phyloP scores from a whole-genome alignment of 1,140 invertebrate genomes.

The Bradysia coprophila region DNA sequence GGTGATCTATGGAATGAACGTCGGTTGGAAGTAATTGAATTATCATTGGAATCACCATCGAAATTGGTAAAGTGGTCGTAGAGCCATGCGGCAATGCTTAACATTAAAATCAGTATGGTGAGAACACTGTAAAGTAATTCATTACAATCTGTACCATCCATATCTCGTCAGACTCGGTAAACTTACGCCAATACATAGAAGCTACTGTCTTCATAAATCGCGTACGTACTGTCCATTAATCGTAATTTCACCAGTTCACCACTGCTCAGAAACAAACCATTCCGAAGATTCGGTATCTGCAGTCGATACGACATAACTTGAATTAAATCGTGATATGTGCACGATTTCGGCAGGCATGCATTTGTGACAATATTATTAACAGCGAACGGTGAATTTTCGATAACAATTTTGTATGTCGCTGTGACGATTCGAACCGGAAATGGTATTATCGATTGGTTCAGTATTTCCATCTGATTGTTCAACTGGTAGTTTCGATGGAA shows the following conservation, averaged over 20 bases:
- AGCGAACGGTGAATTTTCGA: not conserved
- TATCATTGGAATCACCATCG: not conserved
- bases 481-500: not conserved
- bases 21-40: not conserved
- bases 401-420: not conserved
- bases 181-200: not conserved
- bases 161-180: too few relatives aligned
- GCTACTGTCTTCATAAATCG: not conserved
- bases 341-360: not conserved
- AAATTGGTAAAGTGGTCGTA: not conserved
- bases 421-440: not conserved
- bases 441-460: not conserved
- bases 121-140: not conserved
- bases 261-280: not conserved
- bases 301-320: slow-evolving; percentile 1
- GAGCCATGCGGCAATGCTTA: not conserved
- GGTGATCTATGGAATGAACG: too few relatives aligned
- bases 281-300: not conserved
- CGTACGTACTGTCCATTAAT: not conserved
- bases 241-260: not conserved
- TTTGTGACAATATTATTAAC: not conserved
- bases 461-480: not conserved
- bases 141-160: too few relatives aligned
- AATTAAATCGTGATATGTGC: not conserved
- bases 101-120: not conserved